A percentile compares a stretch with the other conserved stretches of the same genome.
These are phyloP conservation scores for Chionomys nivalis DNA, from an alignment of 2,113 vertebrate genomes.

Conservation along the genomic window DNA sequence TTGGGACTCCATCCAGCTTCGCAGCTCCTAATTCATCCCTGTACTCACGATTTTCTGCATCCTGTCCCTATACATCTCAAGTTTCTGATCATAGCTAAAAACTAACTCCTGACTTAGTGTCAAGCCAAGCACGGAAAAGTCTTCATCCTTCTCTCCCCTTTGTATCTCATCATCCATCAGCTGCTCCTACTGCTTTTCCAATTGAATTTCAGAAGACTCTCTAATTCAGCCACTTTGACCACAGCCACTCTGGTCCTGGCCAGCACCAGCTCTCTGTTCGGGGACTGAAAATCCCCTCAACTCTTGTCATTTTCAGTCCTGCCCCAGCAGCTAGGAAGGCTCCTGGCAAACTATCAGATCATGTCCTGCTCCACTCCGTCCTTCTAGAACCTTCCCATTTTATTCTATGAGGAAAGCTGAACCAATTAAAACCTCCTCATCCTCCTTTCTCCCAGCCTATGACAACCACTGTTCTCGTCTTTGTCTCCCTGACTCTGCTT, in stretches of 20 bases:
- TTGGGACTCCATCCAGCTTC: background rate
- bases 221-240: background rate
- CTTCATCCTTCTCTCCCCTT: background rate
- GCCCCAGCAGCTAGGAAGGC: too few relatives aligned
- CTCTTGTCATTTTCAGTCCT: background rate
- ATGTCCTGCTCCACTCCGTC: background rate
- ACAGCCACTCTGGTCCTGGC: too few relatives aligned
- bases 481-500: background rate
- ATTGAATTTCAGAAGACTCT: background rate
- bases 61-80: background rate
- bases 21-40: background rate
- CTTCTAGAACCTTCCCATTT: background rate
- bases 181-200: background rate
- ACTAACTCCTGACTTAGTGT: background rate
- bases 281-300: background rate
- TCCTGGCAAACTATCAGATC: background rate
- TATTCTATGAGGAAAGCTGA: background rate
- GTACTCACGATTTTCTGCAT: background rate
- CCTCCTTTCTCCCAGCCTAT: background rate
- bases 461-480: background rate
- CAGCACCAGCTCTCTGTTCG: background rate
- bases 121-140: background rate
- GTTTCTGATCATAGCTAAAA: background rate
- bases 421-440: background rate
- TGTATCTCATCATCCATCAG: background rate